phyloP scores from a whole-genome alignment of 2,113 vertebrate species.

The Phyllopteryx taeniolatus region DNA sequence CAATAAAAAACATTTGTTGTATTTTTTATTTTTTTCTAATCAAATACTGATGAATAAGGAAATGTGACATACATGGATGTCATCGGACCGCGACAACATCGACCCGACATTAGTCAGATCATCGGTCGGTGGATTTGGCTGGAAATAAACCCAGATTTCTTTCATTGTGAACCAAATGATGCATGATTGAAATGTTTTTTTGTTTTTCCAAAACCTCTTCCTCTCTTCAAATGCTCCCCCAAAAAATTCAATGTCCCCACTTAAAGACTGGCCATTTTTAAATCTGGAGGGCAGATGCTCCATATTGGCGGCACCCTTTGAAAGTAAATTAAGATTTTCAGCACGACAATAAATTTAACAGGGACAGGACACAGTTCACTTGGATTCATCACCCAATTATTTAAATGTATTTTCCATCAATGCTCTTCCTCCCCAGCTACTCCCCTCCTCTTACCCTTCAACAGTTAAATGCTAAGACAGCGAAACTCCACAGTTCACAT shows the following conservation, averaged over 20 bases:
- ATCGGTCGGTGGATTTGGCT: no score
- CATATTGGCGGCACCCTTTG: slow-evolving; percentile 62
- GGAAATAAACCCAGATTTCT: no score
- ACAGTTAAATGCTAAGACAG: slow-evolving; percentile 1
- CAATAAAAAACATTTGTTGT: no score
- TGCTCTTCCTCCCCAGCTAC: slow-evolving; percentile 19
- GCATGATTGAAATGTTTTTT: no score
- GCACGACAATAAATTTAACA: slow-evolving; percentile 57
- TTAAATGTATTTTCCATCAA: slow-evolving; percentile 54
- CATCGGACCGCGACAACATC: no score
- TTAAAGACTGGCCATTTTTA: slow-evolving; percentile 50
- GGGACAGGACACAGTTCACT: slow-evolving; percentile 44
- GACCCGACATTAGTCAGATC: no score
- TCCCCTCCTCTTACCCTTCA: background rate
- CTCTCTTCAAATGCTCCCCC: no score
- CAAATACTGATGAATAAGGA: no score
- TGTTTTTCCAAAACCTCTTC: no score
- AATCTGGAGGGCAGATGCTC: slow-evolving; percentile 69
- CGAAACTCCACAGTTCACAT: slow-evolving; percentile 10
- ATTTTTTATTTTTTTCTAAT: no score
- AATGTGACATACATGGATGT: no score
- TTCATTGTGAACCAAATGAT: no score
- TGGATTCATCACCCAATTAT: slow-evolving; percentile 58
- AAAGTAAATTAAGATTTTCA: slow-evolving; percentile 68
- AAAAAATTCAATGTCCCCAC: slow-evolving; percentile 45